Base-by-base conservation (phyloP, 1,140 invertebrate genomes). In the Anoplolepis gracilipes region DNA sequence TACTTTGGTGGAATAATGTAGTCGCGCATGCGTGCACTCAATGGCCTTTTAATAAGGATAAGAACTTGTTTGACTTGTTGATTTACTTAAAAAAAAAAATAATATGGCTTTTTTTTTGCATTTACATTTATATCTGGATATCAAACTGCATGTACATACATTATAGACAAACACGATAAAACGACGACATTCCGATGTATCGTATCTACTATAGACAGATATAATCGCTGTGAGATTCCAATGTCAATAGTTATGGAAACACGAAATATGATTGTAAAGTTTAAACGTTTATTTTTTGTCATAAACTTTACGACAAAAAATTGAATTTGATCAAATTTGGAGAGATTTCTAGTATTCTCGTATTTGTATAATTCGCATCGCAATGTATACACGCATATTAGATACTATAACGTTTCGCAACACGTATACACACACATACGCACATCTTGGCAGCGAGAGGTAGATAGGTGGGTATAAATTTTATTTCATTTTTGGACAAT, bases 381-480 rank as follows among this genome's bases (percentile, higher is more conserved):
- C 30, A 36, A 36, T 42, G n/a, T 28, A 75, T n/a, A 59, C n/a
- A 57, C 13, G 28, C 39, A 30, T 30, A 53, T 36, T 22, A 42
- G 6, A 67, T n/a, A 13, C 19, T 16, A 7, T 49, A 72, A 13
- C 39, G 65, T 69, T 69, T 46, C 53, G 65, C 78, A 30, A 84
- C 16, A 33, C 16, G 30, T 28, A 28, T 42, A 13, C 28, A 8
- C 57, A 77, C 57, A 46, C 75, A 30, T n/a, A 16, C 64, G 33
- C 64, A 25, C 36, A 72, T 10, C 64, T 53, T 49, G n/a, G 28
- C 61, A 36, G 36, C 33, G 53, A 42, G 65, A 81, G 65, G 65
- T 59, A 82, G 78, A 65, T 81, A 70, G 65, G 78, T 70, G 70
- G 78, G 78, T 82, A 72, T n/a, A 69, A 72, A 82, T 82, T 73